Conservation (phyloP, 2,797 vertebrate species). For the Emydoidea blandingii region DNA sequence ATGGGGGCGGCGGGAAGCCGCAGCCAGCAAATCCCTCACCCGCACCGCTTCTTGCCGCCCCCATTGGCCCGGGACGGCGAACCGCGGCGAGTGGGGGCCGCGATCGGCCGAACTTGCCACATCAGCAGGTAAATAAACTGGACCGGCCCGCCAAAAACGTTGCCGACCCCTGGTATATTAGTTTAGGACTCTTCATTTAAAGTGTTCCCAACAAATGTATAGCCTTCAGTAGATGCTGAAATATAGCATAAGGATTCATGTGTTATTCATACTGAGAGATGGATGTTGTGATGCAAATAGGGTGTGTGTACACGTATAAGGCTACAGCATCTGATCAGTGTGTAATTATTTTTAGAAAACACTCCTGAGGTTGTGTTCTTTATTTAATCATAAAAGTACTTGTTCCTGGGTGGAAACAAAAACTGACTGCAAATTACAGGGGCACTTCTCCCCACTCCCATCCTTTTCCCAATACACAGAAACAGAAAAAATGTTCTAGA, state of each 20-base stretch:
- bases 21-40: no score
- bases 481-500: neutral
- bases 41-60: no score
- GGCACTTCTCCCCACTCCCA: neutral
- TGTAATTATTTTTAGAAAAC: neutral
- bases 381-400: neutral
- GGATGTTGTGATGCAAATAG: neutral
- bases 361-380: neutral
- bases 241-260: neutral
- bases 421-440: neutral
- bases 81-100: no score
- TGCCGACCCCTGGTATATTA: neutral
- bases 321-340: neutral
- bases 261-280: neutral
- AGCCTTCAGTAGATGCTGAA: neutral
- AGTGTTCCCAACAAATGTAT: neutral
- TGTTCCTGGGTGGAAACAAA: neutral
- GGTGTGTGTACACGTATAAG: neutral
- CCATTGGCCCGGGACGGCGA: no score
- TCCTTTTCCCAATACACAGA: neutral
- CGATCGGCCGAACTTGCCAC: no score
- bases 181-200: neutral
- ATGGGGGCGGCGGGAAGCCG: no score
- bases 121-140: no score
- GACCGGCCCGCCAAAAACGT: no score